A percentile compares a stretch with the other conserved stretches of the same genome.
These are phyloP conservation scores for Gallinago undulata DNA, from an alignment of 2,113 vertebrate species.

Conservation along the genomic window DNA sequence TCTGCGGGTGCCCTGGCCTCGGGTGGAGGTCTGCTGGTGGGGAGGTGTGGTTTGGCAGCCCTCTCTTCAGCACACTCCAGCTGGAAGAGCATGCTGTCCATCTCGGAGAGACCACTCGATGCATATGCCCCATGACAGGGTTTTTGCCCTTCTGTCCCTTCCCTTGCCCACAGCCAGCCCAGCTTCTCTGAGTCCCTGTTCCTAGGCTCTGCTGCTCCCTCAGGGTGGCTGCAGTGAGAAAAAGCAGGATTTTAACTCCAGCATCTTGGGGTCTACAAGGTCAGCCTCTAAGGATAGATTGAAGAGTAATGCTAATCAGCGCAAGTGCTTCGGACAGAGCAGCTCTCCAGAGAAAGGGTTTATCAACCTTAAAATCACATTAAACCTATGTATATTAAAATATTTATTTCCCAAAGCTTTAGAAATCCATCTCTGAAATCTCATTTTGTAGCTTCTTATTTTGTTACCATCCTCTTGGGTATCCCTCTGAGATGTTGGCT, in stretches of 20 bases:
- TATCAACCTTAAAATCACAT: background rate
- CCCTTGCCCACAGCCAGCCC: background rate
- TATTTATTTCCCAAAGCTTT: constrained; percentile 1
- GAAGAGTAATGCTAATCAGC: background rate
- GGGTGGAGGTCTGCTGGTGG: background rate
- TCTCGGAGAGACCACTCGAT: background rate
- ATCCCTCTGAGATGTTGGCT: background rate
- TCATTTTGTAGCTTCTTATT: background rate
- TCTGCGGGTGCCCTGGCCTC: background rate
- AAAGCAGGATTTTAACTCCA: background rate
- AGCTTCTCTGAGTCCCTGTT: background rate
- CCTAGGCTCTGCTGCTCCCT: background rate
- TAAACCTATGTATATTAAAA: background rate
- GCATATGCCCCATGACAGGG: rapidly evolving
- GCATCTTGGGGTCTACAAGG: background rate
- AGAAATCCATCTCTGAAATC: background rate
- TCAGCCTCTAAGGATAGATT: background rate
- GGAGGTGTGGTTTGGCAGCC: background rate
- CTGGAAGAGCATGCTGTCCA: background rate
- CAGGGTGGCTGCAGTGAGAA: background rate
- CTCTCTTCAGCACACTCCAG: background rate
- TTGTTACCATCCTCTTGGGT: background rate
- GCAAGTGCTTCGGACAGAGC: background rate
- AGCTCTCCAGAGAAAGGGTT: background rate
- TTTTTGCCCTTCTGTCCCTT: background rate